Conservation (phyloP, 2,797 vertebrate species). For the Chaetodon trifasciatus region DNA sequence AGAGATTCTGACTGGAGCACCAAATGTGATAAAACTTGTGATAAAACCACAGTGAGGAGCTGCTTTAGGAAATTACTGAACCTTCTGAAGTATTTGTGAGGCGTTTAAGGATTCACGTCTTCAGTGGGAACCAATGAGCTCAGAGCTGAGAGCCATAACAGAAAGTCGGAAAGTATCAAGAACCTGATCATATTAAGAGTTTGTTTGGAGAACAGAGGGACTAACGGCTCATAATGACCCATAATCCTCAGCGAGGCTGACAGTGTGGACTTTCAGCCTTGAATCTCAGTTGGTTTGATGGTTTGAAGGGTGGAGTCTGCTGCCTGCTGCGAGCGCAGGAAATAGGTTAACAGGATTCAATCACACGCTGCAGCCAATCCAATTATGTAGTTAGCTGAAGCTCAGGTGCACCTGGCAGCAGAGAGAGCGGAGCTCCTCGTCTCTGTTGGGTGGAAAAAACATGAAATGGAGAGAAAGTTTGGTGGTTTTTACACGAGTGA, state of each 20-base stretch:
- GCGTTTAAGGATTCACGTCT: neutral
- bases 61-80: neutral
- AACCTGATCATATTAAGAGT: slow-evolving; percentile 56
- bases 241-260: slow-evolving; percentile 52
- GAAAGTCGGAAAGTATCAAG: neutral
- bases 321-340: slow-evolving; percentile 66
- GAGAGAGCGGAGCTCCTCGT: slow-evolving; percentile 7
- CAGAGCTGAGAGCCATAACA: neutral
- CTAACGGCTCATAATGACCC: slow-evolving; percentile 44
- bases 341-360: slow-evolving; percentile 82
- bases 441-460: slow-evolving; percentile 33
- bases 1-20: neutral
- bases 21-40: neutral
- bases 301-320: slow-evolving; percentile 63
- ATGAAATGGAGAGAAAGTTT: slow-evolving; percentile 47
- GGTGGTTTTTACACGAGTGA: slow-evolving; percentile 51
- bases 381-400: slow-evolving; percentile 73
- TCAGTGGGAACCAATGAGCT: neutral
- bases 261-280: slow-evolving; percentile 52
- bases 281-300: slow-evolving; percentile 10
- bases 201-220: slow-evolving; percentile 59
- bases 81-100: neutral
- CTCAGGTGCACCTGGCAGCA: slow-evolving; percentile 66
- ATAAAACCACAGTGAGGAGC: neutral
- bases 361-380: slow-evolving; percentile 78